Percentiles rank a stretch among this genome's conserved stretches.
These are phyloP conservation scores for Neoascia interrupta DNA, from an alignment of 2,888 invertebrate species.

Conservation along the genomic window DNA sequence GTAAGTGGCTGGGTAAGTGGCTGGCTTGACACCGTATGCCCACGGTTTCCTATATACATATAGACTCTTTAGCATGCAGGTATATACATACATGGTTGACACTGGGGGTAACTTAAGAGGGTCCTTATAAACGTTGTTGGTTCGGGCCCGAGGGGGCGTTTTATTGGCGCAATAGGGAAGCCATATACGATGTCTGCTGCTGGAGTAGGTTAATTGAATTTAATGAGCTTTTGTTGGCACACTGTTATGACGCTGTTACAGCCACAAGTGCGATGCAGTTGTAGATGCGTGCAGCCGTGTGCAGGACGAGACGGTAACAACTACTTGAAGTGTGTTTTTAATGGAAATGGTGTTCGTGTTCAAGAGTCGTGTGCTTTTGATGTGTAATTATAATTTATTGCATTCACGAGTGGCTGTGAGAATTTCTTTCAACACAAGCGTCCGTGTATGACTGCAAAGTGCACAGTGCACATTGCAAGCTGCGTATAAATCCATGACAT, in stretches of 20 bases:
- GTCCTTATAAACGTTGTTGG: not conserved
- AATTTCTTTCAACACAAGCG: conserved; percentile 50
- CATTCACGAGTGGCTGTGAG: conserved; percentile 51
- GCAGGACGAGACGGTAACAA: not conserved
- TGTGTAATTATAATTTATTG: conserved; percentile 69
- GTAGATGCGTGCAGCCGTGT: not conserved
- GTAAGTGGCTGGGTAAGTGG: conserved; percentile 76
- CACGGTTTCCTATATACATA: not conserved
- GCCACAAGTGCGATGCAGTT: conserved; percentile 31
- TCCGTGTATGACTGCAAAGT: conserved; percentile 34
- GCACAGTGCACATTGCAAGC: not conserved
- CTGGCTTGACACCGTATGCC: too few relatives aligned
- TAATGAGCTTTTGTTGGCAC: conserved; percentile 63
- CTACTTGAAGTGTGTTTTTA: conserved; percentile 28
- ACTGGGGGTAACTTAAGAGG: not conserved
- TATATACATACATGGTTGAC: too few relatives aligned
- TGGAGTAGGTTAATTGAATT: conserved; percentile 65
- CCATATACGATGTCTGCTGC: conserved; percentile 16
- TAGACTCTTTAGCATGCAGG: not conserved
- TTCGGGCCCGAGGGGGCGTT: conserved; percentile 3
- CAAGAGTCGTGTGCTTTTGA: conserved; percentile 53
- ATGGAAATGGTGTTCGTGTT: conserved; percentile 57
- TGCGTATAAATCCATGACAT: not conserved
- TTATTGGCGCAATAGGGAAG: conserved; percentile 26
- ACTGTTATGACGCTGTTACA: conserved; percentile 45